phyloP scores from a whole-genome alignment of 2,113 vertebrate genomes.

The Cepphus grylle region DNA sequence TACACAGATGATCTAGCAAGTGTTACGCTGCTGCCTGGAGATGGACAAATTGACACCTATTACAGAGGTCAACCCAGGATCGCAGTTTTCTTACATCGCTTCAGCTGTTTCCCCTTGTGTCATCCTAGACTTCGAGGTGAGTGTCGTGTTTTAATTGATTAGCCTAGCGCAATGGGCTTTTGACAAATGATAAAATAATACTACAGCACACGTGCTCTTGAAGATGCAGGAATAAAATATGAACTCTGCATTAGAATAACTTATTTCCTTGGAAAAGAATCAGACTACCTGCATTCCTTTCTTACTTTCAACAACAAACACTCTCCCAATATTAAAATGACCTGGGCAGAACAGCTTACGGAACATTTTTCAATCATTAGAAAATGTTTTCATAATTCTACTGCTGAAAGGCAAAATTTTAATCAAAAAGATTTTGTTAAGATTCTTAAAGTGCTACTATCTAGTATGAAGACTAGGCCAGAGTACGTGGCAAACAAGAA shows the following conservation, averaged over 20 bases:
- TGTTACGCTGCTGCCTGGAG: neutral
- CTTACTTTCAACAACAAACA: neutral
- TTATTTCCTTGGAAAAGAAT: neutral
- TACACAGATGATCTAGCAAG: neutral
- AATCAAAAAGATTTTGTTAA: neutral
- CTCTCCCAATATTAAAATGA: neutral
- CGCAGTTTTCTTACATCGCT: neutral
- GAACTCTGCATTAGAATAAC: neutral
- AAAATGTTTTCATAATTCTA: neutral
- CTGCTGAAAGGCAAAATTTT: neutral
- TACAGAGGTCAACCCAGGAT: neutral
- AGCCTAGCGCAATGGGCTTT: neutral
- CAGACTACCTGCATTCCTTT: neutral
- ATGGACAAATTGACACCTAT: neutral
- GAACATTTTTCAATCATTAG: neutral
- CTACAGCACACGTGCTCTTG: neutral
- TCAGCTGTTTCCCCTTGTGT: neutral
- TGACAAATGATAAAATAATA: neutral
- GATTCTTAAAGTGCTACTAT: neutral
- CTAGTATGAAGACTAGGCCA: neutral
- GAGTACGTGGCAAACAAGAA: neutral
- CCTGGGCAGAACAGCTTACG: neutral
- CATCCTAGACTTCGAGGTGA: accelerated
- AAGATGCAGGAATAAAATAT: neutral
- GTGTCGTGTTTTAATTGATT: neutral